These are phyloP conservation scores for Drosophila niveifrons DNA, from an alignment of 2,888 invertebrate species.

Conservation along the genomic window DNA sequence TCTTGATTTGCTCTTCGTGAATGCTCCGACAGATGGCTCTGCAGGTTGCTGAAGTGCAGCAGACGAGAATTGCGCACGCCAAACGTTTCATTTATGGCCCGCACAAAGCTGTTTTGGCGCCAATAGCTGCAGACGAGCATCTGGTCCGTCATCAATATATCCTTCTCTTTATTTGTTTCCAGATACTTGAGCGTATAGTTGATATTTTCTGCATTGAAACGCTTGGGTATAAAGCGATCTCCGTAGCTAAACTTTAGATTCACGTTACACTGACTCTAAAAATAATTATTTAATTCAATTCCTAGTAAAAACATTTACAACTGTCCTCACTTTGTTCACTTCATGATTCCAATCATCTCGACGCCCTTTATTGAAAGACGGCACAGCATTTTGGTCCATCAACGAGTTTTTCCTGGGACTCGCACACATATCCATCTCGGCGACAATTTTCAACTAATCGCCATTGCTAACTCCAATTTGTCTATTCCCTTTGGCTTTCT, in stretches of 20 bases:
- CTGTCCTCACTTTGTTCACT: slow-evolving; percentile 46
- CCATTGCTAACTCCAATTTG: slow-evolving; percentile 6
- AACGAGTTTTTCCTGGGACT: slow-evolving; percentile 38
- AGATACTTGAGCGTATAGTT: slow-evolving; percentile 67
- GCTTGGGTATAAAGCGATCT: slow-evolving; percentile 84
- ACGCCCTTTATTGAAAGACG: slow-evolving; percentile 58
- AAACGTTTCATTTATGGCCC: slow-evolving; percentile 63
- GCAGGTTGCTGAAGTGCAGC: slow-evolving; percentile 64
- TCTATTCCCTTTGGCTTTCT: background rate
- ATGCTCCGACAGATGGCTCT: background rate
- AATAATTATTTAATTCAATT: background rate
- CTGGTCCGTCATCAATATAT: slow-evolving; percentile 59
- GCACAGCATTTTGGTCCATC: slow-evolving; percentile 40
- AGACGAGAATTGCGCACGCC: slow-evolving; percentile 66
- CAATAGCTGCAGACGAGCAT: slow-evolving; percentile 59
- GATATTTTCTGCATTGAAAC: slow-evolving; percentile 65
- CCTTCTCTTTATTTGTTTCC: slow-evolving; percentile 55
- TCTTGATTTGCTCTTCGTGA: slow-evolving; percentile 22
- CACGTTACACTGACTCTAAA: slow-evolving; percentile 35
- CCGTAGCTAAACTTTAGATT: slow-evolving; percentile 52
- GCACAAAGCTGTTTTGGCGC: slow-evolving; percentile 70
- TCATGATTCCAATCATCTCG: slow-evolving; percentile 59
- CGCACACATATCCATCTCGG: slow-evolving; percentile 64
- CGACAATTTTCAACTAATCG: slow-evolving; percentile 38
- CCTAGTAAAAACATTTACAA: background rate